Evolutionary conservation across 1,140 invertebrate species (phyloP).

Genomic region (Propsilocerus akamusi): DNA sequence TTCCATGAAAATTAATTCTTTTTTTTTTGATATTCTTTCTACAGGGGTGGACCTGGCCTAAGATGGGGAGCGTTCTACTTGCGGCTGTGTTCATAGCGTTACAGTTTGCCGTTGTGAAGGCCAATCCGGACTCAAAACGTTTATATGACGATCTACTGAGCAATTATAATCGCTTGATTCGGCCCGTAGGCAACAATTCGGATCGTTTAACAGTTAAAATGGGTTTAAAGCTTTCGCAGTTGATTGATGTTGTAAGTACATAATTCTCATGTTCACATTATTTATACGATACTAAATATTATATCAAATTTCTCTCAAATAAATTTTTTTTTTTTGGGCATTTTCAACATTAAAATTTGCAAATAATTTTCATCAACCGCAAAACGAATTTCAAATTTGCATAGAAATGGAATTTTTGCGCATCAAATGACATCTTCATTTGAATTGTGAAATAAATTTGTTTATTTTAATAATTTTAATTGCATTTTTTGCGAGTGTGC

Average conservation of each 20-base stretch:
- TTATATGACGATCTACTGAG: constrained; percentile 88
- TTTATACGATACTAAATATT: no score
- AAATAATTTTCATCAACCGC: no score
- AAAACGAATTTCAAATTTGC: no score
- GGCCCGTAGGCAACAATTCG: constrained; percentile 91
- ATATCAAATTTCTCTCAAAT: no score
- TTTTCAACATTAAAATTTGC: no score
- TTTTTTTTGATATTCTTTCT: constrained; percentile 17
- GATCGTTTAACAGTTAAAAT: constrained; percentile 92
- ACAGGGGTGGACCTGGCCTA: constrained; percentile 63
- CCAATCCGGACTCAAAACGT: constrained; percentile 81
- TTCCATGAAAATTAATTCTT: background rate
- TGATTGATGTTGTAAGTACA: constrained; percentile 92
- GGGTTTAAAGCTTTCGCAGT: constrained; percentile 87
- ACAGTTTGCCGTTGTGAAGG: constrained; percentile 38
- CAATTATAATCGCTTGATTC: constrained; percentile 94
- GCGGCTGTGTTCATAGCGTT: constrained; percentile 48
- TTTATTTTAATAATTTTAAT: no score
- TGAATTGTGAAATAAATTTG: no score
- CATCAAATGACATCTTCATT: no score
- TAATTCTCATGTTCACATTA: constrained; percentile 3
- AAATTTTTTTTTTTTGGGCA: no score
- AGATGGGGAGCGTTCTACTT: constrained; percentile 53
- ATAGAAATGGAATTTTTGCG: no score
- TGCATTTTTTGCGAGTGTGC: no score